Evolutionary conservation across 2,888 invertebrate species (phyloP), one percentile per base, ranked within the genome.

Genomic region (Auanema freiburgensis): DNA sequence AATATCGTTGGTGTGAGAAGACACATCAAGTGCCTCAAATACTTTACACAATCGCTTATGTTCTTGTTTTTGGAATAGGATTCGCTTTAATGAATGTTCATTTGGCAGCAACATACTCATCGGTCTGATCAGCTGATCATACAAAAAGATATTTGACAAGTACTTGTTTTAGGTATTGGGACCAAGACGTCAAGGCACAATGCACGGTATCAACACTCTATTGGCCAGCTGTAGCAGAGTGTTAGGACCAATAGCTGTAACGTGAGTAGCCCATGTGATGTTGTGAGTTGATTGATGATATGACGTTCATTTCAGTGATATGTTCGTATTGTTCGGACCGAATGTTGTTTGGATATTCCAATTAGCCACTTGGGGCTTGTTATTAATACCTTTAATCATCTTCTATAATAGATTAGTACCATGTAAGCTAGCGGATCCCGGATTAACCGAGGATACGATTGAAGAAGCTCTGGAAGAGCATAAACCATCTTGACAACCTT

Each of bases 31-130:
- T 65, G 23, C 59, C 68, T 6, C 43, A 50, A 6, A 55, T 49
- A 18, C 55, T 68, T 12, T 68, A 63, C 46, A 40, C 63, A 10
- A 18, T 52, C 12, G 63, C 63, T 18, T 68, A 68, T 44, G 52
- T 63, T 1, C 25, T 68, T 12, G 59, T 68, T 3, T 68, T 68
- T 44, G 61, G 62, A 10, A 52, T 68, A 16, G 68, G 68, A 23
- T 68, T 68, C 40, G 66, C 68, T 18, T 51, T 68, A 6, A 53
- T 66, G 23, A 68, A 66, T 33, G 66, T 68, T 12, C 68, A 68
- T 57, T 50, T 63, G 16, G 63, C 63, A 18, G 63, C 68, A 3
- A 33, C 66, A 3, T 64, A 59, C 41, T 55, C 49, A 1, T 59
- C 58, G 16, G 64, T 59, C 14, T 24, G 59, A 51, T 40, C n/a